Evolutionary conservation across 2,113 vertebrate genomes (phyloP), one percentile per base, ranked within the genome.

Genomic region (Strigops habroptila): DNA sequence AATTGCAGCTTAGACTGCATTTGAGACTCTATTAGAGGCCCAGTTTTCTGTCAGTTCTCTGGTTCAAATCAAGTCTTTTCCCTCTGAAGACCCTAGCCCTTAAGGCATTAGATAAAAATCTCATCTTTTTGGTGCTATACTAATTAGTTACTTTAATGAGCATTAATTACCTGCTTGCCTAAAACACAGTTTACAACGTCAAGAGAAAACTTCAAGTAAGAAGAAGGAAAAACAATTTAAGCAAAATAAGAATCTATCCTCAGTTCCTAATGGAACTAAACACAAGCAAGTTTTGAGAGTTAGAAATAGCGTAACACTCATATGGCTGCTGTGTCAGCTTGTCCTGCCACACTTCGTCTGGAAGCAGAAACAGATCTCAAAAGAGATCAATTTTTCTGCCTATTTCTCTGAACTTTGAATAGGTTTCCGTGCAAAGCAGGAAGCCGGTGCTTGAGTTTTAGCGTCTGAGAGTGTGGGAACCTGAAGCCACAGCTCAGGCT

Each of bases 31-130:
- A 1, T 24, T 77, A 75, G 41, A 81, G 67, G n/a, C 69, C 31
- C 39, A 25, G 3, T 59, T 94, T 86, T 91, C 51, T 86, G 23
- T 69, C 55, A 73, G 23, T 85, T 71, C 80, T 65, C 77, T 92
- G 84, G 31, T 89, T 94, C 70, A 82, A 28, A 84, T 90, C 86
- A 86, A 6, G 28, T 69, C 63, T 70, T 85, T 88, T 41, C n/a
- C 27, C 21, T 79, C 64, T 55, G 60, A 64, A 92, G 83, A 93
- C 92, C 93, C 71, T 28, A 78, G 35, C 73, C 82, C 65, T 84
- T 80, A 82, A 91, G 81, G 70, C 83, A 73, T 35, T 18, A 21
- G 62, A 84, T 96, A 87, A 92, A 82, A 82, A 89, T 92, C 33
- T 81, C 30, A 12, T 57, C 1, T 9, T 81, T 93, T 71, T 46